These are phyloP conservation scores for Elaphurus davidianus DNA, from an alignment of 2,113 vertebrate genomes.

Conservation along the genomic window DNA sequence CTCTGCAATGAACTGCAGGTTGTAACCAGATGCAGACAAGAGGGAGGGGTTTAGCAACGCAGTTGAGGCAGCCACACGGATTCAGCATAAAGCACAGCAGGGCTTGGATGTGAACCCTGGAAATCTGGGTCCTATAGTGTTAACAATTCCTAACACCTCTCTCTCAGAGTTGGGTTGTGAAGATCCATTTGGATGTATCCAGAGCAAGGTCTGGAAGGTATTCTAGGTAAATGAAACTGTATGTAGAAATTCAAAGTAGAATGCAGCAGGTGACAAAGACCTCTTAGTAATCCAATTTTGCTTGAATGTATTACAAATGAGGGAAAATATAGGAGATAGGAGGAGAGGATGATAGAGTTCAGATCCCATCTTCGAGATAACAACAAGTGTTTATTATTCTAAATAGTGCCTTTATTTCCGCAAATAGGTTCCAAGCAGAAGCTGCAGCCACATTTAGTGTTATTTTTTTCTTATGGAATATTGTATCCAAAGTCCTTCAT, in stretches of 20 bases:
- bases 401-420: conserved; percentile 53
- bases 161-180: neutral
- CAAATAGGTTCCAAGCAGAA: conserved; percentile 80
- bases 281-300: neutral
- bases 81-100: neutral
- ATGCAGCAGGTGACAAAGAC: neutral
- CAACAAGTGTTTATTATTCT: neutral
- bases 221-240: neutral
- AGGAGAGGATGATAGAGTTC: neutral
- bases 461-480: conserved; percentile 81
- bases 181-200: neutral
- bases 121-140: neutral
- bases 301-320: neutral
- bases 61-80: neutral
- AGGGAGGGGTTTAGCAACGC: neutral
- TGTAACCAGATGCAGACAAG: neutral
- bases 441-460: conserved; percentile 78
- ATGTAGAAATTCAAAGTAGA: neutral
- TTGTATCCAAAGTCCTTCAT: conserved; percentile 75
- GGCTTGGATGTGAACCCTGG: neutral
- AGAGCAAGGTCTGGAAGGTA: neutral
- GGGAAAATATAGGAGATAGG: neutral
- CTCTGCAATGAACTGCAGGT: neutral
- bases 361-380: neutral
- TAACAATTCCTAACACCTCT: neutral